Conservation (phyloP, 1,140 invertebrate genomes). For the Drosophila varians region DNA sequence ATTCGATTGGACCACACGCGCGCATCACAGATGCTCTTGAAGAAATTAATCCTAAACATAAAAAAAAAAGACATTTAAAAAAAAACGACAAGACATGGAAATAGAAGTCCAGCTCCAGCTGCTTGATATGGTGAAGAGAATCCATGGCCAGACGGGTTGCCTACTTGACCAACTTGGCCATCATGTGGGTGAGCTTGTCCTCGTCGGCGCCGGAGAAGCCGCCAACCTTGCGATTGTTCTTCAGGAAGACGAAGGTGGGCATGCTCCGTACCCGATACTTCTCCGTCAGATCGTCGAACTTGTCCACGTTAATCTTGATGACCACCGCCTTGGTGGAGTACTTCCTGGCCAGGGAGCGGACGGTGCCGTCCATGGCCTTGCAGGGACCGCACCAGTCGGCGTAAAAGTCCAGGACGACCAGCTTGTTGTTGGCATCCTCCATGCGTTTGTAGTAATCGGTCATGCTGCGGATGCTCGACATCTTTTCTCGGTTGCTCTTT, state of each 20-base stretch:
- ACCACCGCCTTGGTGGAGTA: slow-evolving; percentile 46
- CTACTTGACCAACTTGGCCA: slow-evolving; percentile 47
- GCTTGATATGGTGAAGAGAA: too few species aligned
- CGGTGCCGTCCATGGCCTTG: slow-evolving; percentile 85
- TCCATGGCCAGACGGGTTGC: too few species aligned
- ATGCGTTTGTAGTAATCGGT: slow-evolving; percentile 70
- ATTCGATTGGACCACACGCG: neutral
- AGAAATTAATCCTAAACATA: neutral
- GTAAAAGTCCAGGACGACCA: slow-evolving; percentile 87
- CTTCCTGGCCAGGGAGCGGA: slow-evolving; percentile 42
- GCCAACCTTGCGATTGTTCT: slow-evolving; percentile 22
- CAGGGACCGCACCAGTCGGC: slow-evolving; percentile 86
- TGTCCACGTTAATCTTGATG: slow-evolving; percentile 61
- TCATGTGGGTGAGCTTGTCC: slow-evolving; percentile 39
- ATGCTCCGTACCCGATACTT: slow-evolving; percentile 49
- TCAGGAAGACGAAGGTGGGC: slow-evolving; percentile 63
- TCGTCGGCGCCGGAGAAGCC: slow-evolving; percentile 53
- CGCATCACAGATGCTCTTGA: neutral
- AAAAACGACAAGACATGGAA: neutral
- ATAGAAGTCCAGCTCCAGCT: neutral
- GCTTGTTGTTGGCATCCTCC: slow-evolving; percentile 84
- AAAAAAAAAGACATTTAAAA: neutral
- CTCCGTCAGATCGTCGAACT: slow-evolving; percentile 39
- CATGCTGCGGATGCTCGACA: slow-evolving; percentile 41
- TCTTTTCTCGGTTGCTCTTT: neutral